These are phyloP conservation scores for Nansenia antarctica DNA, from an alignment of 2,113 vertebrate genomes.

Conservation along the genomic window DNA sequence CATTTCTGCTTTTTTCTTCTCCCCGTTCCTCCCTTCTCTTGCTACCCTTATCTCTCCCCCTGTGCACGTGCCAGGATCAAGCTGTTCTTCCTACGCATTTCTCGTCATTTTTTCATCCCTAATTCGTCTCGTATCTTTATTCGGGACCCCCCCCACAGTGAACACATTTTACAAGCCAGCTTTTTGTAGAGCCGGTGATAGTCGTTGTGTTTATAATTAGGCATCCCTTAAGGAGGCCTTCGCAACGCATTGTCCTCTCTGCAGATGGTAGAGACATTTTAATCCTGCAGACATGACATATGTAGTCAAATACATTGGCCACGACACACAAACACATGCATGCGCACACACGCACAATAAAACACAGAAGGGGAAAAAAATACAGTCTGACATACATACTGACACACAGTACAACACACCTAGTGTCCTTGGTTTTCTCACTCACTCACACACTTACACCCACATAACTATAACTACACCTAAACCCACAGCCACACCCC, in stretches of 20 bases:
- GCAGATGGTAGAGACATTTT: conserved; percentile 60
- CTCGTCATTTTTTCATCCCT: conserved; percentile 45
- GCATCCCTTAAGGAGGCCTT: conserved; percentile 53
- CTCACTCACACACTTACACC: too few species aligned
- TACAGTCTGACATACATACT: too few species aligned
- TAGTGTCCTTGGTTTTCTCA: too few species aligned
- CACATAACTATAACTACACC: background rate
- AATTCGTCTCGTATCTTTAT: conserved; percentile 41
- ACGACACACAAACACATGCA: conserved; percentile 24
- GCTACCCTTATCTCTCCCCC: background rate
- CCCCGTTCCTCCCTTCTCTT: background rate
- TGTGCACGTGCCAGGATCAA: conserved; percentile 16
- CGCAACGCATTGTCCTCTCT: conserved; percentile 43
- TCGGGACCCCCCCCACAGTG: conserved; percentile 37
- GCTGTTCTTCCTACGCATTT: background rate
- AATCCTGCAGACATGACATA: conserved; percentile 31
- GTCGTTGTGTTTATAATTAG: conserved; percentile 64
- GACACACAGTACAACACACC: too few species aligned
- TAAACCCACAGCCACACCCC: conserved; percentile 1
- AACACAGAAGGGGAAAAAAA: too few species aligned
- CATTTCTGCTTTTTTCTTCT: background rate
- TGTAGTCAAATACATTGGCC: background rate
- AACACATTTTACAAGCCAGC: conserved; percentile 35
- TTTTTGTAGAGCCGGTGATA: conserved; percentile 41
- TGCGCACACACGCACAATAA: conserved; percentile 3